Base-by-base conservation (phyloP, 2,888 invertebrate species). In the Biston betularia region DNA sequence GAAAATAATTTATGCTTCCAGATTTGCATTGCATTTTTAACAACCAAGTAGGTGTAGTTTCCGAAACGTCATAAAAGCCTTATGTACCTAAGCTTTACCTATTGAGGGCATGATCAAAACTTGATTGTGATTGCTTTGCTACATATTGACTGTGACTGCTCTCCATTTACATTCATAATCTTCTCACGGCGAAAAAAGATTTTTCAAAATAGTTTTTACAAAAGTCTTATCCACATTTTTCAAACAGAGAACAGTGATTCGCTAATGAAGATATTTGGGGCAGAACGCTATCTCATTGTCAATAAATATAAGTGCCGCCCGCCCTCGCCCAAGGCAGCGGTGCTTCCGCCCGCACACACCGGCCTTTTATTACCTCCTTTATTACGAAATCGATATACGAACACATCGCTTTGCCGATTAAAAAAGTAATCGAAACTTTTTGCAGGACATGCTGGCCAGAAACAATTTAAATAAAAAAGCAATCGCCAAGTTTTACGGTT, bases 261-360 rank as follows among this genome's bases (percentile, higher is more conserved):
- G 88, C 88, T 89, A 89, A 89, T 89, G 88, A 89, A 88, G 88
- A 88, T 86, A 88, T 88, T 87, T 82, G 87, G 87, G 80, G 76
- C 67, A 62, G 45, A 58, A 46, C 79, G 79, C 79, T 89, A 88
- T 89, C 87, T 86, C 79, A 69, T 74, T 76, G 82, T 86, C 88
- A 84, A 89, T 89, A 89, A 89, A 89, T 88, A 86, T 80, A 71
- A 57, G 60, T 52, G 56, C 79, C 76, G 72, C 79, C 77, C 72
- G 77, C 79, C 75, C 78, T 76, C 78, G 80, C 74, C 79, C 78
- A 73, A 72, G 81, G 77, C 79, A 79, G 70, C 74, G 64, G 63
- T 73, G 73, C 78, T 76, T 77, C 77, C 79, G 79, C 77, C 70
- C 73, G 53, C 65, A 65, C 64, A 62, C 62, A 62, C 56, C 42